Evolutionary conservation across 2,113 vertebrate species (phyloP).

Genomic region (Columba janthina): DNA sequence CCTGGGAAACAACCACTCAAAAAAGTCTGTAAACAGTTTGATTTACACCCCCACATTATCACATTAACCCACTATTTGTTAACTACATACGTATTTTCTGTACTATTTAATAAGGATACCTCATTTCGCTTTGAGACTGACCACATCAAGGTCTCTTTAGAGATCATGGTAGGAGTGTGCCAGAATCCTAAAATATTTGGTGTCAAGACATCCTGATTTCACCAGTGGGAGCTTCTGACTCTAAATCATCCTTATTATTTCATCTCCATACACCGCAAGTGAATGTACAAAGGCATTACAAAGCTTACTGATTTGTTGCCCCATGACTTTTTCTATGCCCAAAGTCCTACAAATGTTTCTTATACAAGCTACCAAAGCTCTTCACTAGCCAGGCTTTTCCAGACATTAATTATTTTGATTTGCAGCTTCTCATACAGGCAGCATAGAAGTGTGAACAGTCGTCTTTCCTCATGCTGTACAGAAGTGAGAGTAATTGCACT

Average conservation of each 20-base stretch:
- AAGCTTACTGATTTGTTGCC: not conserved
- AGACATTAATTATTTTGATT: conserved; percentile 26
- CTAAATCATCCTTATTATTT: not conserved
- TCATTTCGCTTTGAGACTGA: not conserved
- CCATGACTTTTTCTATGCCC: not conserved
- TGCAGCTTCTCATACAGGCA: not conserved
- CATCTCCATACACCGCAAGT: not conserved
- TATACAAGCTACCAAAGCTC: not conserved
- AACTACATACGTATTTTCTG: not conserved
- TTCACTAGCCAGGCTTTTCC: not conserved
- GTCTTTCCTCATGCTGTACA: not conserved
- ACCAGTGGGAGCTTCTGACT: not conserved
- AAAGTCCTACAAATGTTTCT: not conserved
- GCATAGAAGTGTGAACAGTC: not conserved
- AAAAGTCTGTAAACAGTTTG: not conserved
- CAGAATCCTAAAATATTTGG: not conserved
- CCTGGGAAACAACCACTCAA: not conserved
- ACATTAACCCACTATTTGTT: not conserved
- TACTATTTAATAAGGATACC: not conserved
- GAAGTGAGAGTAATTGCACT: conserved; percentile 6
- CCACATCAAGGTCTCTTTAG: not conserved
- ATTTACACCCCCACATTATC: not conserved
- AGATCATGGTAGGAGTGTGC: not conserved
- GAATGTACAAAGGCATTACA: not conserved
- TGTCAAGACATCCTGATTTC: conserved; percentile 32